Base-by-base conservation (phyloP, 2,888 invertebrate genomes). In the Rugalucina vietnamica region DNA sequence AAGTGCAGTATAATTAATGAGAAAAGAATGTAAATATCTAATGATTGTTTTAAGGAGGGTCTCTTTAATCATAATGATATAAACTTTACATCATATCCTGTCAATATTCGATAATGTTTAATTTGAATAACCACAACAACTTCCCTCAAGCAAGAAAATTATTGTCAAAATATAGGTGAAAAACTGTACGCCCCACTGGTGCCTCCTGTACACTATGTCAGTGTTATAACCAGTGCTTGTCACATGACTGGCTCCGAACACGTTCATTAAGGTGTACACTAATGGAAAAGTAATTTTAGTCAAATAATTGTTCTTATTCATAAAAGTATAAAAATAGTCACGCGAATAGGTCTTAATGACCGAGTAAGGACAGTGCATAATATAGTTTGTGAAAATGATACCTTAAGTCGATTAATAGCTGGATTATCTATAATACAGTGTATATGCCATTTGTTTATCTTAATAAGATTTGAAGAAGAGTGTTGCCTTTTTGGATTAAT, bases 31-130 rank as follows among this genome's bases (percentile, higher is more conserved):
- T n/a, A n/a, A n/a, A n/a, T n/a, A n/a, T n/a, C n/a, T n/a, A n/a
- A n/a, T n/a, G n/a, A 12, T 43, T 43, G 43, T 43, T 43, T 43
- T 43, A 65, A 1, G 34, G 21, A 21, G 34, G 3, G 65, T 65
- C 65, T 34, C 65, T 65, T 65, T 65, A 65, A 65, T n/a, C 18
- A 21, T 43, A 43, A 43, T 10, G 65, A 21, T 65, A 34, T 1
- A 34, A 29, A 12, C 8, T 65, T 65, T 65, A 34, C 65, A 65
- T 65, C 65, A 65, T 34, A 34, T 65, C 65, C 65, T 65, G 34
- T 65, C 65, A 65, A 34, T 65, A 65, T 65, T 65, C 65, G 65
- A 65, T 65, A 65, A 65, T 65, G 65, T 34, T 34, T 34, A 65
- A 65, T 65, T 65, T 65, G 65, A 65, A 65, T 65, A 65, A 34